phyloP scores from a whole-genome alignment of 2,113 vertebrate species.

The Corvus hawaiiensis region DNA sequence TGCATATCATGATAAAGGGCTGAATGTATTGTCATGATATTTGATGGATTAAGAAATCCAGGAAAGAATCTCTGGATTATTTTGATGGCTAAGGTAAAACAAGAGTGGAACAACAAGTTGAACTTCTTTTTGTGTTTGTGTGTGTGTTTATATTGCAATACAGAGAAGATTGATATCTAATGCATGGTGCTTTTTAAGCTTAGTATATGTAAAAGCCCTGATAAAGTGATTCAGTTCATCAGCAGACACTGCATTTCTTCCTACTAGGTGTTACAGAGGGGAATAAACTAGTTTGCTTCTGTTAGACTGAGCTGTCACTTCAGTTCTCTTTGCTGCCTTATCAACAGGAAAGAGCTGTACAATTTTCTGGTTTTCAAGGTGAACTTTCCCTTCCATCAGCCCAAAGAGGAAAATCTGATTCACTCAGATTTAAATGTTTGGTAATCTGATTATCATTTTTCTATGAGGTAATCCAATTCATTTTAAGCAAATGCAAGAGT shows the following conservation, averaged over 20 bases:
- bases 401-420: not conserved
- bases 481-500: not conserved
- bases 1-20: not conserved
- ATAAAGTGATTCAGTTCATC: not conserved
- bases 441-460: not conserved
- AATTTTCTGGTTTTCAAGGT: not conserved
- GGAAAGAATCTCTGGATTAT: not conserved
- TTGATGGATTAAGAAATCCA: not conserved
- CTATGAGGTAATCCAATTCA: not conserved
- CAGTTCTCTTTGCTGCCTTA: not conserved
- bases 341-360: not conserved
- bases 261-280: not conserved
- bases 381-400: not conserved
- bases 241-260: not conserved
- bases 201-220: not conserved
- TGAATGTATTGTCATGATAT: not conserved
- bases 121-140: not conserved
- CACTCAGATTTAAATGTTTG: not conserved
- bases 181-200: accelerated
- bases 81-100: not conserved
- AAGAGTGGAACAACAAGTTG: not conserved
- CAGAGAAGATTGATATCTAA: not conserved
- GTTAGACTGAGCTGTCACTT: not conserved
- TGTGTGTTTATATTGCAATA: not conserved
- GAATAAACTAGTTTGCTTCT: not conserved